Conservation (phyloP, 1,140 invertebrate species). For the Maconellicoccus hirsutus region DNA sequence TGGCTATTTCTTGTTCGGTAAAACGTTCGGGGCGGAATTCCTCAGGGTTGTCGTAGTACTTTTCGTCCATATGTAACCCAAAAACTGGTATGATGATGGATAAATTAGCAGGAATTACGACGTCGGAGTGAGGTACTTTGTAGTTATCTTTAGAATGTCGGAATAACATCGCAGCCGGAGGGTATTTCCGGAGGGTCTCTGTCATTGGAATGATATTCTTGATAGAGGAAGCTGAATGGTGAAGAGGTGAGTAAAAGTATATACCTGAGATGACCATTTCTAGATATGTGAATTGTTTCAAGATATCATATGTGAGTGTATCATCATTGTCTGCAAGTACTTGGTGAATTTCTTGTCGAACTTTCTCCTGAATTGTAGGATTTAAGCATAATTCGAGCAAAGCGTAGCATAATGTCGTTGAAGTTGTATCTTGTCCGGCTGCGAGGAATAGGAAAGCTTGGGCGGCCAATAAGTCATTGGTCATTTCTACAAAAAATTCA, state of each 20-base stretch:
- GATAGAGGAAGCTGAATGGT: no score
- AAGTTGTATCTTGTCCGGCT: slow-evolving; percentile 36
- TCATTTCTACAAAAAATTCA: not conserved
- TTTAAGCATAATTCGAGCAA: slow-evolving; percentile 48
- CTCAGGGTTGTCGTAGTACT: slow-evolving; percentile 50
- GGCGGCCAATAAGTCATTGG: not conserved
- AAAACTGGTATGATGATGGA: slow-evolving; percentile 41
- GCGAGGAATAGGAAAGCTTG: slow-evolving; percentile 31
- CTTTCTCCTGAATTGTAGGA: slow-evolving; percentile 46
- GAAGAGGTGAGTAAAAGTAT: no score
- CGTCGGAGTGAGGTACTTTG: not conserved
- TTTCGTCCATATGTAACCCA: slow-evolving; percentile 49
- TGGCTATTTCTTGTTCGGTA: slow-evolving; percentile 24
- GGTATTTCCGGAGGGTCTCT: slow-evolving; percentile 26
- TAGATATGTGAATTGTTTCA: slow-evolving; percentile 1
- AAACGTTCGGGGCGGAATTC: slow-evolving; percentile 51
- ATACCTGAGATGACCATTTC: slow-evolving; percentile 26
- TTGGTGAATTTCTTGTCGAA: slow-evolving; percentile 45
- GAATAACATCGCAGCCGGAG: slow-evolving; percentile 36
- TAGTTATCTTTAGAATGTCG: slow-evolving; percentile 31
- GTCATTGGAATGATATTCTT: no score
- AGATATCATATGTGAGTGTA: not conserved
- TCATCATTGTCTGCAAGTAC: slow-evolving; percentile 29
- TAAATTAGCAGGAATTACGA: slow-evolving; percentile 33
- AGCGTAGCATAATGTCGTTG: slow-evolving; percentile 31